Conservation (phyloP, 1,140 invertebrate genomes). For the Leptinotarsa texana region DNA sequence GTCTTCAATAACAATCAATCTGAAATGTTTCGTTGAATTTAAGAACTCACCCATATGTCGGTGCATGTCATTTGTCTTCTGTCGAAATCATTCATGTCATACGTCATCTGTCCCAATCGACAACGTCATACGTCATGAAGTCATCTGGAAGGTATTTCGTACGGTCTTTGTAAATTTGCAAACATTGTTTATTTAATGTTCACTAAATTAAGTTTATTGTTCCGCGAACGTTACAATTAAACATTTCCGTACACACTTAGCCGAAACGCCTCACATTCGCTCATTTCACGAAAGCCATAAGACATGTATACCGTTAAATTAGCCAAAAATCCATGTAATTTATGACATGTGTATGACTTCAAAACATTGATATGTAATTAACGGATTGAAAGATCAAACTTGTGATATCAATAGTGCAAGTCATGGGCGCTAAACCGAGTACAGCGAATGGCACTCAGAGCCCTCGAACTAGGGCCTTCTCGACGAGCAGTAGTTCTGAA, state of each 20-base stretch:
- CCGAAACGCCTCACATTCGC: background rate
- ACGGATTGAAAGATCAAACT: slow-evolving; percentile 13
- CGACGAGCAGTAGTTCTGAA: slow-evolving; percentile 72
- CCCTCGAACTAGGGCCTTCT: slow-evolving; percentile 75
- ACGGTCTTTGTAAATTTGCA: background rate
- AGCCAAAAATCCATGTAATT: slow-evolving; percentile 35
- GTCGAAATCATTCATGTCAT: too few species aligned
- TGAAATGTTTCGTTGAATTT: too few species aligned
- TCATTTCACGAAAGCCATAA: background rate
- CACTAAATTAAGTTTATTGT: background rate
- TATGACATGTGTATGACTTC: slow-evolving; percentile 37
- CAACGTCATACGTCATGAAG: slow-evolving; percentile 7
- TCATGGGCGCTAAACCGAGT: slow-evolving; percentile 83
- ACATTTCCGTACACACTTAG: background rate
- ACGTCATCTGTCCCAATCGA: too few species aligned
- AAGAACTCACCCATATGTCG: too few species aligned
- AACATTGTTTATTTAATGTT: background rate
- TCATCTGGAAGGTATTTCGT: background rate
- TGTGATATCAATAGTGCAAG: slow-evolving; percentile 27
- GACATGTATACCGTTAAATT: background rate
- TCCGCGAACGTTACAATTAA: background rate
- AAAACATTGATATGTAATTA: slow-evolving; percentile 30
- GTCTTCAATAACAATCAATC: too few species aligned
- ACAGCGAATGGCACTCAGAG: slow-evolving; percentile 74
- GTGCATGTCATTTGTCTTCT: too few species aligned